Base-by-base conservation (phyloP, 35 echinoderm and acorn worm species). In the Acanthaster planci region DNA sequence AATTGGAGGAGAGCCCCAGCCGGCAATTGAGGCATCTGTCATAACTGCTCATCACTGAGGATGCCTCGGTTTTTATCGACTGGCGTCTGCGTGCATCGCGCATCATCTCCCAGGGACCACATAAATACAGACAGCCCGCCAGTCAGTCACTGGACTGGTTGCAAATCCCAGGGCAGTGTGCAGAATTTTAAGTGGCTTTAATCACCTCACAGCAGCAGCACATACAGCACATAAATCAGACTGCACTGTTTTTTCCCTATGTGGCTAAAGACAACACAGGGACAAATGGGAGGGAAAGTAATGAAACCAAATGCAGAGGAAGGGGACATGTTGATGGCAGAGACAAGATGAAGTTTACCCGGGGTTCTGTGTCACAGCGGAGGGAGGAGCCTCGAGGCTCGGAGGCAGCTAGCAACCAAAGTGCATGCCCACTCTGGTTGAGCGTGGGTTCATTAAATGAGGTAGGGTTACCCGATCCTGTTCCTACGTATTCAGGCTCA, bases 11-110 rank as follows among this genome's bases (percentile, higher is more conserved):
- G 64, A 34, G 23, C 64, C 4, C 42, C 4, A 29, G 19, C 64
- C 14, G 64, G 64, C 64, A 72, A 72, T 72, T 72, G 30, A 72
- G 23, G 64, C 64, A 72, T 72, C 64, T 72, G 64, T 72, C 64
- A 72, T 72, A 72, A 31, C 42, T 26, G 34, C 64, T 34, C 26
- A 72, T 72, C 22, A 72, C 30, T 72, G 64, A 31, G 30, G 64
- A 72, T 72, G 64, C 64, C 64, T 72, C 64, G 30, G 64, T 72
- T 72, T 26, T 10, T 72, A 72, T 72, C 64, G 30, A 26, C 23
- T 30, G 22, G 64, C 42, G 4, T 47, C 42, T 47, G 4, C 42
- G 12, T 12, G 12, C 64, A 72, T 29, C 1, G 29, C 23, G 7
- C 27, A 22, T 60, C 34, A 31, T 72, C 64, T 72, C 64, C 64